phyloP scores from a whole-genome alignment of 2,113 vertebrate species.

The Platichthys stellatus region DNA sequence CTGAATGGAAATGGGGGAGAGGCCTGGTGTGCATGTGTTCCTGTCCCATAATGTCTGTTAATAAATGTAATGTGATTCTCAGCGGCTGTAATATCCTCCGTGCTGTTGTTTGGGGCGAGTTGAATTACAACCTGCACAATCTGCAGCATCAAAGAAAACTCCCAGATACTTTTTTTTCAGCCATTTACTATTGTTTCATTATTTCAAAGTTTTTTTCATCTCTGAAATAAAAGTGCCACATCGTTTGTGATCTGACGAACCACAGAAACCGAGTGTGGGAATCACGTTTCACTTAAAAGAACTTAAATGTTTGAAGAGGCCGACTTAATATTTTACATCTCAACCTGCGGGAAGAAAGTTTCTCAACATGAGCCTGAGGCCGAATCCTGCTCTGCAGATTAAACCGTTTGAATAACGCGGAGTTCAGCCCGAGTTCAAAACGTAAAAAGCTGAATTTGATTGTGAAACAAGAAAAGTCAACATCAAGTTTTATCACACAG shows the following conservation, averaged over 20 bases:
- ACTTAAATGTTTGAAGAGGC: background rate
- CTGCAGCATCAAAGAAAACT: background rate
- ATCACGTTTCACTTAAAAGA: background rate
- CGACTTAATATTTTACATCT: background rate
- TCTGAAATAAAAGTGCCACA: conserved; percentile 6
- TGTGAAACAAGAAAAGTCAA: no score
- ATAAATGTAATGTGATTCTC: background rate
- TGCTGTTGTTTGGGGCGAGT: background rate
- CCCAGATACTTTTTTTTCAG: no score
- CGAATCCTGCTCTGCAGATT: no score
- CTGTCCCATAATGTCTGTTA: background rate
- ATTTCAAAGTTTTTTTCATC: background rate
- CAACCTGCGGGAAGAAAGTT: background rate
- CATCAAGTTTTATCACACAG: no score
- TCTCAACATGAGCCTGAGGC: background rate
- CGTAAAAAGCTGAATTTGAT: no score
- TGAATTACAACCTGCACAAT: background rate
- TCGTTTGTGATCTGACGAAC: conserved; percentile 5
- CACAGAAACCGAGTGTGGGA: background rate
- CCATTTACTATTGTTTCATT: conserved; percentile 22
- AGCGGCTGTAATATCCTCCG: background rate
- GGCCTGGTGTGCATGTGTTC: background rate
- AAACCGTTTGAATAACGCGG: no score
- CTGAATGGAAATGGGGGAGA: background rate
- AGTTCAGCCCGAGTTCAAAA: no score